Evolutionary conservation across 2,888 invertebrate genomes (phyloP).

Genomic region (Parnassius mnemosyne): DNA sequence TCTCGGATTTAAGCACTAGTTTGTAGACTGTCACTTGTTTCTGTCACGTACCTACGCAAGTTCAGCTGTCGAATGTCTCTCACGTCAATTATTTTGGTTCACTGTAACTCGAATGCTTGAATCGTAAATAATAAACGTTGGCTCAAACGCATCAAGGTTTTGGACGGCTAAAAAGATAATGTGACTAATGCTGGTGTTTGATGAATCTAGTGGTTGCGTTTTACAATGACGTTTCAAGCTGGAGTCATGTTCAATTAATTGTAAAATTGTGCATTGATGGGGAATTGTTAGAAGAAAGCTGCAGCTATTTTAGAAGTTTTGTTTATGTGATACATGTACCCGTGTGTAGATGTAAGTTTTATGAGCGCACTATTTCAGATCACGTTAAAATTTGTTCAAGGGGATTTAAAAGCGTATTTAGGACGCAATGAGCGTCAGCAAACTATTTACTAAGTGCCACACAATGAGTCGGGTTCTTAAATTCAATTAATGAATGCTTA

Average conservation of each 20-base stretch:
- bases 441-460: neutral
- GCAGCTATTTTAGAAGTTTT: conserved; percentile 9
- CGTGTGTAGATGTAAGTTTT: conserved; percentile 11
- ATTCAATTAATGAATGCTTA: too few species aligned
- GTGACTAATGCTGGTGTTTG: conserved; percentile 37
- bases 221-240: conserved; percentile 6
- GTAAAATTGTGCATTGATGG: neutral
- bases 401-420: conserved; percentile 20
- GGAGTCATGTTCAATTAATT: conserved; percentile 7
- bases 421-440: conserved; percentile 3
- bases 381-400: conserved; percentile 15
- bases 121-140: conserved; percentile 28
- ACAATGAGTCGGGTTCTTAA: too few species aligned
- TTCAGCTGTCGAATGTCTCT: neutral
- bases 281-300: neutral
- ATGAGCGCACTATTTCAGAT: conserved; percentile 20
- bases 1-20: conserved; percentile 26
- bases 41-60: neutral
- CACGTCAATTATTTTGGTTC: conserved; percentile 9
- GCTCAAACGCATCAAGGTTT: conserved; percentile 34
- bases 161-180: conserved; percentile 31
- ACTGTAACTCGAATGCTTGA: conserved; percentile 30
- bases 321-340: conserved; percentile 7
- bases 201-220: conserved; percentile 11
- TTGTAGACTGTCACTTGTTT: neutral